phyloP scores from a whole-genome alignment of 2,797 vertebrate species.

The Sebastiscus tertius region DNA sequence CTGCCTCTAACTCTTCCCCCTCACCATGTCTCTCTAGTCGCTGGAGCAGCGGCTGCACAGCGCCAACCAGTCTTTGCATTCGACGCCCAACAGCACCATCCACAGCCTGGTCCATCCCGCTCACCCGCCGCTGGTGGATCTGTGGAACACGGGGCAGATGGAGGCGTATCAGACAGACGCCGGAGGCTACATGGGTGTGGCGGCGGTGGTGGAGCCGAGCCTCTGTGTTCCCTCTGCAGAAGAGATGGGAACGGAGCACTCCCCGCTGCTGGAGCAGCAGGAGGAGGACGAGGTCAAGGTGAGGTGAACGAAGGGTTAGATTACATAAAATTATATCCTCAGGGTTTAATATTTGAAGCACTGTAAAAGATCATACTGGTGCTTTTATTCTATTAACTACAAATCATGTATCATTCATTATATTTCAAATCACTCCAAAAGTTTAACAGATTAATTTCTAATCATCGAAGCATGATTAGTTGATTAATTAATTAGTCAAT shows the following conservation, averaged over 20 bases:
- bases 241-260: slow-evolving; percentile 87
- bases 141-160: slow-evolving; percentile 87
- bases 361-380: not conserved
- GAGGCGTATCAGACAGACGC: slow-evolving; percentile 85
- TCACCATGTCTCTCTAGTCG: slow-evolving; percentile 64
- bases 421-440: not conserved
- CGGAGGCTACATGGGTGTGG: slow-evolving; percentile 86
- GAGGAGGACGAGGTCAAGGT: slow-evolving; percentile 88
- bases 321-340: slow-evolving; percentile 33
- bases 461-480: not conserved
- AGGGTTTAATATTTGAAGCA: slow-evolving; percentile 7
- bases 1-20: not conserved
- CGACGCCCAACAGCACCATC: slow-evolving; percentile 87
- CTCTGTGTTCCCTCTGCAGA: slow-evolving; percentile 78
- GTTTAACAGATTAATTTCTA: not conserved
- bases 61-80: slow-evolving; percentile 85
- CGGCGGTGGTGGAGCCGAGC: slow-evolving; percentile 85
- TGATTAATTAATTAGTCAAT: not conserved
- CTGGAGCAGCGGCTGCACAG: slow-evolving; percentile 85
- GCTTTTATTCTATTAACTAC: not conserved
- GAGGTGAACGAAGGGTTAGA: slow-evolving; percentile 42
- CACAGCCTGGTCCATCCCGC: slow-evolving; percentile 83
- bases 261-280: slow-evolving; percentile 90
- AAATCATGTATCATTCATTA: not conserved
- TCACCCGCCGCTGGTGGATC: slow-evolving; percentile 89